These are phyloP conservation scores for Portunus trituberculatus DNA, from an alignment of 1,140 invertebrate species.

Conservation along the genomic window DNA sequence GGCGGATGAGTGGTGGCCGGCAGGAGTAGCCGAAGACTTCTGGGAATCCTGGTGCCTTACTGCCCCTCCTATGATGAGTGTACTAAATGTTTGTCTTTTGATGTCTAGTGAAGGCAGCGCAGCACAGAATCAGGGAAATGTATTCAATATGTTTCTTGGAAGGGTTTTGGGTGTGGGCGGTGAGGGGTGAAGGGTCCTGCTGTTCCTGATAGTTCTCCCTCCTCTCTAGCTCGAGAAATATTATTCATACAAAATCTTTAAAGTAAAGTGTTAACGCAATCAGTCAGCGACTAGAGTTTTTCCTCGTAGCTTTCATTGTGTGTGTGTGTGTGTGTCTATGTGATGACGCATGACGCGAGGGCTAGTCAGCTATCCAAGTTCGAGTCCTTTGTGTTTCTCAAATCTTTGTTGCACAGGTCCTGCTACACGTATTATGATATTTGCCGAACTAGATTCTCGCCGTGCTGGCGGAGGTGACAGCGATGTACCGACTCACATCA, in stretches of 20 bases:
- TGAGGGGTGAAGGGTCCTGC: background rate
- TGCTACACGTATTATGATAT: too few relatives aligned
- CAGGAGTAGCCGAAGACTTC: background rate
- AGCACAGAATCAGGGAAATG: background rate
- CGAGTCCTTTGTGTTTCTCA: too few relatives aligned
- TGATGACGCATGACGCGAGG: too few relatives aligned
- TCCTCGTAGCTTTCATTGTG: background rate
- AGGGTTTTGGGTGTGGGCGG: background rate
- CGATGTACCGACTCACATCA: too few relatives aligned
- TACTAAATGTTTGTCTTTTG: constrained; percentile 14
- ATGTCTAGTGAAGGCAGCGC: background rate
- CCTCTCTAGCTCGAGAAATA: background rate
- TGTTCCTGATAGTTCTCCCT: background rate
- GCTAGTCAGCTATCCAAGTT: too few relatives aligned
- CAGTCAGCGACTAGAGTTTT: background rate
- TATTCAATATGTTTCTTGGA: background rate
- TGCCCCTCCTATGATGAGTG: background rate
- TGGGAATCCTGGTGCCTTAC: background rate
- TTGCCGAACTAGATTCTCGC: too few relatives aligned
- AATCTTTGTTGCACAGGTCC: too few relatives aligned
- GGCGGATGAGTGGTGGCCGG: background rate
- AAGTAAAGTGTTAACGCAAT: background rate
- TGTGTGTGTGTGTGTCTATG: too few relatives aligned
- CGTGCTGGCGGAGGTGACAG: too few relatives aligned
- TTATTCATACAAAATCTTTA: background rate